These are phyloP conservation scores for Microcaecilia unicolor DNA, from an alignment of 2,797 vertebrate genomes.

Conservation along the genomic window DNA sequence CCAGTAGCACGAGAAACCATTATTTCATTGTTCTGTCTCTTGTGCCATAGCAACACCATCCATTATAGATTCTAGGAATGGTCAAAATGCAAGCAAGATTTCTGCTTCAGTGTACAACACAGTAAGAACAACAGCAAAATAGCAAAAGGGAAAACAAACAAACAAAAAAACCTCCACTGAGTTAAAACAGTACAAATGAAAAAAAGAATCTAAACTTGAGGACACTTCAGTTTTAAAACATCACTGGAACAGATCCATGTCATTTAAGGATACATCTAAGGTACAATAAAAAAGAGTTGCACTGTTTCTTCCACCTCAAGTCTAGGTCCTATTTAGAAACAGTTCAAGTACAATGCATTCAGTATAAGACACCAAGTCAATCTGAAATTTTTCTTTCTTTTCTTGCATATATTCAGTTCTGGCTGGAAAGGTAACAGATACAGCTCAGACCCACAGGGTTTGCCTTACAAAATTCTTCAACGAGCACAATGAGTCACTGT, in stretches of 20 bases:
- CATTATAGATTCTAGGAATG: constrained; percentile 27
- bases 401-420: constrained; percentile 40
- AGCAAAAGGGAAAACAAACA: background rate
- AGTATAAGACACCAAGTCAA: constrained; percentile 43
- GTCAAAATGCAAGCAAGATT: constrained; percentile 23
- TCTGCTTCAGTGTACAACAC: constrained; percentile 33
- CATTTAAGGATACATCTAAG: constrained; percentile 9
- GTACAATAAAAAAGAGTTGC: constrained; percentile 15
- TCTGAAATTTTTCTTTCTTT: constrained; percentile 34
- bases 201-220: constrained; percentile 9
- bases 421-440: constrained; percentile 54
- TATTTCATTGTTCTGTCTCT: constrained; percentile 37
- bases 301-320: constrained; percentile 20
- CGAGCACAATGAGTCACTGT: constrained; percentile 59
- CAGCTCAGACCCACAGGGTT: constrained; percentile 51
- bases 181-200: constrained; percentile 11
- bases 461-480: constrained; percentile 53
- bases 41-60: constrained; percentile 31
- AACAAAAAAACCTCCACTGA: constrained; percentile 1
- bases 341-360: constrained; percentile 33
- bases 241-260: constrained; percentile 12
- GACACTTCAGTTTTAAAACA: constrained; percentile 9
- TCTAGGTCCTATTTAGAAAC: constrained; percentile 25
- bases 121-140: constrained; percentile 3
- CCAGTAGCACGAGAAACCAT: constrained; percentile 34